A percentile compares a stretch with the other conserved stretches of the same genome.
These are phyloP conservation scores for Gonocerus acuteangulatus DNA, from an alignment of 2,888 invertebrate species.

Conservation along the genomic window DNA sequence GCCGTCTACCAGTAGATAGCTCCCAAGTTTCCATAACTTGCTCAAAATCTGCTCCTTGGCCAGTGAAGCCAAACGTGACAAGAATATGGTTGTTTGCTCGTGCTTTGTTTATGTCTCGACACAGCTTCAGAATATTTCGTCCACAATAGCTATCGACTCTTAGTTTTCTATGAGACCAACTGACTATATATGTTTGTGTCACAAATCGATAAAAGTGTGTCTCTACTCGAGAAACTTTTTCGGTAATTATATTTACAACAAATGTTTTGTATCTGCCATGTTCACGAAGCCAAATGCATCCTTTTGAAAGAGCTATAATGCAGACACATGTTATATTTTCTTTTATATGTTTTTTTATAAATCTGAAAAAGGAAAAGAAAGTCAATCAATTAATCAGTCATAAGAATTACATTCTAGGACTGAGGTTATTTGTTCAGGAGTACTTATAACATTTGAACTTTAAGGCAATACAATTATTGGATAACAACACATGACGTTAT, in stretches of 20 bases:
- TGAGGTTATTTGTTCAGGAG: too few species aligned
- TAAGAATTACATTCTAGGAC: too few species aligned
- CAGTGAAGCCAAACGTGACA: constrained; percentile 17
- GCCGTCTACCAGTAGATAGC: constrained; percentile 4
- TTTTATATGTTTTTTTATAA: constrained; percentile 5
- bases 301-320: constrained; percentile 6
- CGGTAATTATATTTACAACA: constrained; percentile 5
- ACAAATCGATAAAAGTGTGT: constrained; percentile 20
- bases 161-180: constrained; percentile 19
- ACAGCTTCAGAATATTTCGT: constrained; percentile 14
- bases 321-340: constrained; percentile 11
- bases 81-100: constrained; percentile 15
- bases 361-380: constrained; percentile 2
- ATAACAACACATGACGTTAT: too few species aligned
- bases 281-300: constrained; percentile 19
- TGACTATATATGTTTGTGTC: constrained; percentile 6
- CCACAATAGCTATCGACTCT: constrained; percentile 15
- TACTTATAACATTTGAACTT: too few species aligned
- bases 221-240: constrained; percentile 9
- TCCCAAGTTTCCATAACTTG: constrained; percentile 25
- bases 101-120: constrained; percentile 16
- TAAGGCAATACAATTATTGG: too few species aligned
- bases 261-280: constrained; percentile 13
- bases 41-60: constrained; percentile 6
- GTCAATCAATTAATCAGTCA: not conserved